phyloP scores from a whole-genome alignment of 2,888 invertebrate genomes.

The Andrena haemorrhoa region DNA sequence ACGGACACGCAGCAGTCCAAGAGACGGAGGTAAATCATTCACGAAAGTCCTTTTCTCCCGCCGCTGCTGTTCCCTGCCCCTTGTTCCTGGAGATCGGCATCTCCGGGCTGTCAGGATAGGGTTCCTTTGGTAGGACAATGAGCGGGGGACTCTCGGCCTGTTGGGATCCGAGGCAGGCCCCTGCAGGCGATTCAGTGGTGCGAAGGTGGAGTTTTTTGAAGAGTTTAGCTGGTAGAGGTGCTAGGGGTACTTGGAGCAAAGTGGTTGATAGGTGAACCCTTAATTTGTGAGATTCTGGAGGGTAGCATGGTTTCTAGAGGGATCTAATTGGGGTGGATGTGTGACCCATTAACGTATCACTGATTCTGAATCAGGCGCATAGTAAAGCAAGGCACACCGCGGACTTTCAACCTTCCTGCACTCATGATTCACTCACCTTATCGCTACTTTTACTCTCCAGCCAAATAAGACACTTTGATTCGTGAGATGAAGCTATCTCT shows the following conservation, averaged over 20 bases:
- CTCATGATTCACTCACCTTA: conserved; percentile 5
- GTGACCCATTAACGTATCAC: neutral
- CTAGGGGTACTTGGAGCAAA: neutral
- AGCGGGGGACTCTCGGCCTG: neutral
- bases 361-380: neutral
- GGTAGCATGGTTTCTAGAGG: too few relatives aligned
- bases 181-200: neutral
- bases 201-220: neutral
- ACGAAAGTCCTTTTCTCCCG: neutral
- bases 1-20: conserved; percentile 78
- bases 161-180: neutral
- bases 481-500: conserved; percentile 1
- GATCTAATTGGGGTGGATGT: too few relatives aligned
- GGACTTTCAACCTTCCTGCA: neutral
- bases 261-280: too few relatives aligned
- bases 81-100: conserved; percentile 2
- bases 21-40: conserved; percentile 74
- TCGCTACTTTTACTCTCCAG: neutral
- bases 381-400: neutral
- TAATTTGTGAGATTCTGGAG: too few relatives aligned
- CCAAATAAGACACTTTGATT: neutral
- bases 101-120: neutral
- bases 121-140: neutral
- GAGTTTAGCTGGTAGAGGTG: too few relatives aligned
- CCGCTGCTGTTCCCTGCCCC: neutral